Conservation (phyloP, 2,113 vertebrate species). For the Chionomys nivalis region DNA sequence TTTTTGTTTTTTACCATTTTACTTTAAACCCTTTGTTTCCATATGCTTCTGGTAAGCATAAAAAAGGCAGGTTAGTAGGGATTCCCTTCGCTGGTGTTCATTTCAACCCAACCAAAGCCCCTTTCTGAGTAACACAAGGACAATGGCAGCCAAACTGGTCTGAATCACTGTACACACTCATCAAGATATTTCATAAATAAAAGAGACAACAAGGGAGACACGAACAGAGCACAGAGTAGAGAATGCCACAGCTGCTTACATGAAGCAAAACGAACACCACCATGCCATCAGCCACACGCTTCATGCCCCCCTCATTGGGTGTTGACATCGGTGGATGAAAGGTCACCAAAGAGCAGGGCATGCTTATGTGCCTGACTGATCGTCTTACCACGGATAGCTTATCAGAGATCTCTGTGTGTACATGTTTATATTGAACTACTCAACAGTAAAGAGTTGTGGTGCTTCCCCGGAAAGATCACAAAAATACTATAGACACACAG, state of each 20-base stretch:
- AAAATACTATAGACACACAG: not conserved
- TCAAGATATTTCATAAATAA: not conserved
- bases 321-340: not conserved
- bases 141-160: not conserved
- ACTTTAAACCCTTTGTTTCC: not conserved
- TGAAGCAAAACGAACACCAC: not conserved
- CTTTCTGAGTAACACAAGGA: not conserved
- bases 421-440: not conserved
- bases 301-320: accelerated
- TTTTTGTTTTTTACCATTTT: not conserved
- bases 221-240: not conserved
- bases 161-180: not conserved
- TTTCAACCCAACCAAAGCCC: not conserved
- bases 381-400: not conserved
- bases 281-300: no score
- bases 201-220: accelerated
- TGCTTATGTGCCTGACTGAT: not conserved
- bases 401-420: not conserved
- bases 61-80: not conserved
- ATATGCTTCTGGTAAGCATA: not conserved
- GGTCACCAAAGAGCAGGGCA: not conserved
- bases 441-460: not conserved
- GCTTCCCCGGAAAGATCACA: not conserved
- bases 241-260: no score
- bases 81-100: not conserved